Evolutionary conservation across 1,140 invertebrate species (phyloP).

Genomic region (Drosophila kurseongensis): DNA sequence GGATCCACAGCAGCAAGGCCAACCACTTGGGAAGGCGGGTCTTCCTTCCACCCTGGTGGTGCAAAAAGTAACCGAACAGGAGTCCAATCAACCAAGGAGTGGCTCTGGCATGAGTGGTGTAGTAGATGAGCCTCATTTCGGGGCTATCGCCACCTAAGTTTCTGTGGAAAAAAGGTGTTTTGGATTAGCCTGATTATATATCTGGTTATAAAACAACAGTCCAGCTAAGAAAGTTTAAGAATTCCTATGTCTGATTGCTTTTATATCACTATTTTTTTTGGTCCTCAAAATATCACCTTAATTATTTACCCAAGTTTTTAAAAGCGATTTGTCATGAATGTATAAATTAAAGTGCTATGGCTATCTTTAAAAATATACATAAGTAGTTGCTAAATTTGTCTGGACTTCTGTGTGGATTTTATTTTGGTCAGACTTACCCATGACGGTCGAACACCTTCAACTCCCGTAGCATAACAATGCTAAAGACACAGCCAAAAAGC

Average conservation of each 20-base stretch:
- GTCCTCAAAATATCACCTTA: too few relatives aligned
- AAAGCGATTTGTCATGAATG: too few relatives aligned
- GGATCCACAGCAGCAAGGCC: slow-evolving; percentile 46
- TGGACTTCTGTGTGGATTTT: too few relatives aligned
- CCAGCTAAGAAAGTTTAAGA: too few relatives aligned
- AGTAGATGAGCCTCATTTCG: slow-evolving; percentile 70
- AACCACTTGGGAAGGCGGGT: slow-evolving; percentile 42
- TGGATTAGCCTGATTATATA: not conserved
- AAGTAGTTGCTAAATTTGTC: too few relatives aligned
- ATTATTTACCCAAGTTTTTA: too few relatives aligned
- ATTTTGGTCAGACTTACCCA: slow-evolving; percentile 33
- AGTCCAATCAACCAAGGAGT: slow-evolving; percentile 77
- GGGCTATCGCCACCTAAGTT: slow-evolving; percentile 59
- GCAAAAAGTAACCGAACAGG: slow-evolving; percentile 72
- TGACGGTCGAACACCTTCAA: slow-evolving; percentile 56
- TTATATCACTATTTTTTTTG: too few relatives aligned
- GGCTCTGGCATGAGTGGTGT: slow-evolving; percentile 72
- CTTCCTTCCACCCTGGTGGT: slow-evolving; percentile 32
- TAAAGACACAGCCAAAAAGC: slow-evolving; percentile 64
- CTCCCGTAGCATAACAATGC: slow-evolving; percentile 57
- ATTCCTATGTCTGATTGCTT: too few relatives aligned
- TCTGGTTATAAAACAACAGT: too few relatives aligned
- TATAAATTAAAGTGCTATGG: too few relatives aligned
- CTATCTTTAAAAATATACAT: too few relatives aligned
- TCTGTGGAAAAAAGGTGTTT: slow-evolving; percentile 15